A percentile compares a stretch with the other conserved stretches of the same genome.
Evolutionary conservation across 2,113 vertebrate species (phyloP).

Genomic region (Gnathonemus longibarbis): DNA sequence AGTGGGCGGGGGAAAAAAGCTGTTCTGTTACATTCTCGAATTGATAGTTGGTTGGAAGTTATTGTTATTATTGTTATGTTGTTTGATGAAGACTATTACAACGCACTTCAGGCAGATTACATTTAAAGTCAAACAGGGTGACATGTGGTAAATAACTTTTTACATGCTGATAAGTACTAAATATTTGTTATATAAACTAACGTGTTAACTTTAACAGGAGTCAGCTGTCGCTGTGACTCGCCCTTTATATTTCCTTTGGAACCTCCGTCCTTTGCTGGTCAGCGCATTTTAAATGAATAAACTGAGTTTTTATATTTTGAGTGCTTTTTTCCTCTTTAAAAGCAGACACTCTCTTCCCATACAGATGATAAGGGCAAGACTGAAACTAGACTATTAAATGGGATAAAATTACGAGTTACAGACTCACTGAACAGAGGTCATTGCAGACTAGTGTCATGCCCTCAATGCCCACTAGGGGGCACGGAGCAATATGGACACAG

Average conservation of each 20-base stretch:
- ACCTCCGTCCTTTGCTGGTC: neutral
- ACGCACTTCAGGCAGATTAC: neutral
- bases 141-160: neutral
- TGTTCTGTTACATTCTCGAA: neutral
- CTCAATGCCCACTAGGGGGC: neutral
- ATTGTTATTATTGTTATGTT: neutral
- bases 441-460: neutral
- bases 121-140: neutral
- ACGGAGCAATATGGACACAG: neutral
- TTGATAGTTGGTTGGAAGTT: neutral
- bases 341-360: neutral
- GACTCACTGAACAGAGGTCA: neutral
- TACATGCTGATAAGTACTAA: neutral
- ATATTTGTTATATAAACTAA: neutral
- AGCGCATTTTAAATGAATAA: neutral
- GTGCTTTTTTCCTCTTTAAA: neutral
- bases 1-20: neutral
- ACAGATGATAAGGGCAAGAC: neutral
- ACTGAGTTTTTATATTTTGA: neutral
- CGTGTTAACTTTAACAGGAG: neutral
- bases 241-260: neutral
- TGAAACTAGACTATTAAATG: neutral
- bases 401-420: neutral
- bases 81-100: neutral
- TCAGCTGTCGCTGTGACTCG: neutral